phyloP scores from a whole-genome alignment of 2,888 invertebrate species.

The Tholera decimalis region DNA sequence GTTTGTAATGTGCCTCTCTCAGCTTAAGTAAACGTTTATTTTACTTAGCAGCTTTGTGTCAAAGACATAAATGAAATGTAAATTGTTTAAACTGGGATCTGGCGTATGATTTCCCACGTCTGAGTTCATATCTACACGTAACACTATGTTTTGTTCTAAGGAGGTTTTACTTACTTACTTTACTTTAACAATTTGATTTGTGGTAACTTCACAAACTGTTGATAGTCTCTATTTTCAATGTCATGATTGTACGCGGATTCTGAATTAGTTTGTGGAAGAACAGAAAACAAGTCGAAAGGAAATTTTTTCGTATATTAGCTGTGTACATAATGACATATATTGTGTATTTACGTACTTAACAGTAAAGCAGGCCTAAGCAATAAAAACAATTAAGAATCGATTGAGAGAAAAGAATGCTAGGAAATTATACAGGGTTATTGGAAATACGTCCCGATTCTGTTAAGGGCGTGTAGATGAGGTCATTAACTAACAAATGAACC shows the following conservation, averaged over 20 bases:
- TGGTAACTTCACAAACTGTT: background rate
- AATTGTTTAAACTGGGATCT: conserved; percentile 57
- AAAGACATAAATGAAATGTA: conserved; percentile 63
- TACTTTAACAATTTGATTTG: background rate
- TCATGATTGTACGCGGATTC: background rate
- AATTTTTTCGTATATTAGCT: background rate
- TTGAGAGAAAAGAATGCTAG: too few relatives aligned
- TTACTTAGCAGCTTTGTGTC: conserved; percentile 53
- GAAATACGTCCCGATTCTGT: too few relatives aligned
- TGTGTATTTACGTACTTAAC: too few relatives aligned
- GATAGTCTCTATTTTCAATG: background rate
- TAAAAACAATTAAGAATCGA: too few relatives aligned
- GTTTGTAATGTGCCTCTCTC: conserved; percentile 33
- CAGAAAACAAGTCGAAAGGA: background rate
- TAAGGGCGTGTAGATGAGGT: too few relatives aligned
- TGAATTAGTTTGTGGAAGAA: background rate
- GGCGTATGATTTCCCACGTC: conserved; percentile 62
- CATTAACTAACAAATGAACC: too few relatives aligned
- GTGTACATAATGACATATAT: too few relatives aligned
- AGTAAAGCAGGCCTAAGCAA: too few relatives aligned
- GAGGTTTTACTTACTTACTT: too few relatives aligned
- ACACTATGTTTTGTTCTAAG: conserved; percentile 26
- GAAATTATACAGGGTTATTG: too few relatives aligned
- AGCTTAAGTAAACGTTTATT: conserved; percentile 58
- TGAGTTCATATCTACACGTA: conserved; percentile 18